Evolutionary conservation across 92 coral and sea anemone species (phyloP), one percentile per base, ranked within the genome.

Genomic region (Epizoanthus rinbou): DNA sequence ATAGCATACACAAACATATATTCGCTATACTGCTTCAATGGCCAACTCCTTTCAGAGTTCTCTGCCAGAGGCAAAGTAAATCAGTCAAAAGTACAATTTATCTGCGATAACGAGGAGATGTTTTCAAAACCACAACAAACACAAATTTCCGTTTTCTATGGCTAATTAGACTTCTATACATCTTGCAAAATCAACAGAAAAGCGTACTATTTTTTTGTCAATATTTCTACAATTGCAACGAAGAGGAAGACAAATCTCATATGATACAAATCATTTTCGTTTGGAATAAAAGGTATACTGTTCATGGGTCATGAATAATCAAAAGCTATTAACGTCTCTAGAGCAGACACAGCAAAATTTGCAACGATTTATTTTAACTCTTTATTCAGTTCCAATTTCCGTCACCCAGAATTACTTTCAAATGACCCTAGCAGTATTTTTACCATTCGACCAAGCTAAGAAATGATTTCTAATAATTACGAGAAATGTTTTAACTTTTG

Each of bases 61-160:
- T 35, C 70, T 8, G 70, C 82, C 82, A 57, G 82, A 78, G 82
- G 82, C 82, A 60, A 78, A 21, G 71, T n/a, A 78, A 78, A 59
- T 35, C 82, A 78, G 45, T 78, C 62, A 69, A 78, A 62, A 59
- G 69, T 63, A 78, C 58, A 78, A n/a, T 57, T 69, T 59, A 58
- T 75, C 59, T 59, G 45, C 41, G 54, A 45, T 63, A 63, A 65
- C 71, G 82, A 78, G 39, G 71, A 53, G 18, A 78, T 78, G 70
- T 78, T 78, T 60, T 60, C 69, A 22, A 60, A 19, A 39, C 66
- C 39, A 63, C 15, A 78, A 78, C 70, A 70, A 78, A 76, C 39
- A 41, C 82, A 76, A 60, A 33, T 76, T 76, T 76, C 70, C 71
- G 64, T 43, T 71, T 75, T 56, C 59, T 28, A 75, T 69, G 57